Base-by-base conservation (phyloP, 2,113 vertebrate genomes). In the Bos indicus region DNA sequence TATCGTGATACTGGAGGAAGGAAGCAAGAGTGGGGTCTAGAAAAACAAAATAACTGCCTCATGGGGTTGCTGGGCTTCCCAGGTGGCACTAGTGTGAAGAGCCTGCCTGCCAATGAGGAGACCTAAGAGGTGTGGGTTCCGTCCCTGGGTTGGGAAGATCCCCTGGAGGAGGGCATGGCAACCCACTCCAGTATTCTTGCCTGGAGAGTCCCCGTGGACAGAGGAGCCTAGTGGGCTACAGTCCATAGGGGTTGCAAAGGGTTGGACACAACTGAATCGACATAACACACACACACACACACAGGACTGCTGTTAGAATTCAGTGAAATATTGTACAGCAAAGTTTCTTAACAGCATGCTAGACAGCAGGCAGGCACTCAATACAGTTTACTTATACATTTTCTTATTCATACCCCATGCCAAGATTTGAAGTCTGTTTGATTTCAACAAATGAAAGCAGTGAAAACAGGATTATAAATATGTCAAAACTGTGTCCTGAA, bases 361-460 rank as follows among this genome's bases (percentile, higher is more conserved):
- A 46, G 36, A 90, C 33, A 81, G 52, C 54, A 86, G 57, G 33
- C 11, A 87, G 13, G 43, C 7, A 33, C 10, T 62, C 43, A 60
- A 2, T 78, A 33, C 17, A 62, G 16, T 94, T 88, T 84, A 94
- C 40, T 71, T 33, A 59, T 36, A 71, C 13, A 88, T 91, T 90
- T 94, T 21, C 21, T n/a, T 85, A 52, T 26, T 30, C 43, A 67
- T 85, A 71, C 80, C 17, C 43, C 6, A 51, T 51, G 77, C 48
- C 64, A 89, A 89, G 57, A 7, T 92, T 91, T 92, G 67, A 89
- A 92, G 80, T 88, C 51, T 90, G 64, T 95, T 93, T 90, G 83
- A 88, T 78, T 91, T 51, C 57, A 94, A 51, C 48, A 51, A 91
- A 57, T 80, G n/a, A 84, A 94, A 51, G 30, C 52, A 93, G 90